These are phyloP conservation scores for Tragelaphus imberbis DNA, from an alignment of 2,113 vertebrate species.

Conservation along the genomic window DNA sequence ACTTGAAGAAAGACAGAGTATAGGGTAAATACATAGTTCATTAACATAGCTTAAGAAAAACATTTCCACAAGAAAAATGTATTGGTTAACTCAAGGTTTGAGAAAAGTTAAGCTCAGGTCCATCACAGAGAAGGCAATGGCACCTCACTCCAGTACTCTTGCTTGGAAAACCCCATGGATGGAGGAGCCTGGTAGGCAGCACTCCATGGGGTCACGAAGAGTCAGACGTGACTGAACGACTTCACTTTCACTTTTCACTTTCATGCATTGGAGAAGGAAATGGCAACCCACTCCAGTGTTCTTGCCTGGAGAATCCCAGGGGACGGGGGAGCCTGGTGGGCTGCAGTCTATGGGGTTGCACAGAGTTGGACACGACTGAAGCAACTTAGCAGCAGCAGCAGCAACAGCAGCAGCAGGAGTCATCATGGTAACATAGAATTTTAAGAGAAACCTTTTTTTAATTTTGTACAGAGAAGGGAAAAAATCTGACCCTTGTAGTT, in stretches of 20 bases:
- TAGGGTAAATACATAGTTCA: background rate
- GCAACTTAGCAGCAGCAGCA: background rate
- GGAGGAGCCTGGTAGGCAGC: no score
- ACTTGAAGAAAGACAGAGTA: background rate
- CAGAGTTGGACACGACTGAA: background rate
- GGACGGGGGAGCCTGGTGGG: rapidly evolving
- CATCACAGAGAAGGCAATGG: no score
- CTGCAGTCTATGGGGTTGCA: rapidly evolving
- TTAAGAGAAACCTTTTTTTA: background rate
- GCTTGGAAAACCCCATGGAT: no score
- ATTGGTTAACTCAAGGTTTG: background rate
- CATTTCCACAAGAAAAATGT: background rate
- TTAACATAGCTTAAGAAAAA: background rate
- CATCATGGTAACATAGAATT: background rate
- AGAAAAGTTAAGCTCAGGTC: background rate
- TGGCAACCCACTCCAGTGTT: background rate
- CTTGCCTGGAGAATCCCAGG: background rate
- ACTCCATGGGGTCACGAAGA: rapidly evolving
- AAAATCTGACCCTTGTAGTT: background rate
- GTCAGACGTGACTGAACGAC: rapidly evolving
- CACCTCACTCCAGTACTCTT: no score
- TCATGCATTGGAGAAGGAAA: background rate
- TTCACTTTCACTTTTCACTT: background rate
- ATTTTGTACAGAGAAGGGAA: background rate
- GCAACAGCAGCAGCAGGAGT: background rate